Percentiles rank a stretch among this genome's conserved stretches.
Evolutionary conservation across 2,888 invertebrate genomes (phyloP).

Genomic region (Salticus scenicus): DNA sequence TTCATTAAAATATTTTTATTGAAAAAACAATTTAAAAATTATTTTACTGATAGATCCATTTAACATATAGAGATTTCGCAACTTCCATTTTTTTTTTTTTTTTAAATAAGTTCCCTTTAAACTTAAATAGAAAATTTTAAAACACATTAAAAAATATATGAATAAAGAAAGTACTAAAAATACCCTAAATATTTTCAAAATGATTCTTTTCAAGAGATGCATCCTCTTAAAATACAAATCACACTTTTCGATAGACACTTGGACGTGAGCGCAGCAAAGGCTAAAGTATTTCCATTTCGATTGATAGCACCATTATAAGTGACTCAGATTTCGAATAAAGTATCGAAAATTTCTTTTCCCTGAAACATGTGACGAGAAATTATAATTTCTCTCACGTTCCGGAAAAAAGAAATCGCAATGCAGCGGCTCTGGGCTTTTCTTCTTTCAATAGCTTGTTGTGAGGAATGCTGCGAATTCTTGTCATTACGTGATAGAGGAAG

Average conservation of each 20-base stretch:
- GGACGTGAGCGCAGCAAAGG: neutral
- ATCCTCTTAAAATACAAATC: neutral
- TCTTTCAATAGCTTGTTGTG: neutral
- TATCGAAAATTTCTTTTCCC: slow-evolving; percentile 6
- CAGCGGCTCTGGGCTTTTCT: neutral
- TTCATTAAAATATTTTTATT: too few relatives aligned
- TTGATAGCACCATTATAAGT: slow-evolving; percentile 14
- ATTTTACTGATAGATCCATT: too few relatives aligned
- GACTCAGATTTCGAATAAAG: slow-evolving; percentile 11
- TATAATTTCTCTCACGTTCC: neutral
- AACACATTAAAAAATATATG: too few relatives aligned
- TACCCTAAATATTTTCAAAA: too few relatives aligned
- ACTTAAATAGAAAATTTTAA: too few relatives aligned
- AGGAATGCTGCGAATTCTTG: neutral
- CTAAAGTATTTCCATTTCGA: slow-evolving; percentile 3
- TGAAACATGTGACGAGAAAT: neutral
- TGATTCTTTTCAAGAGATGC: too few relatives aligned
- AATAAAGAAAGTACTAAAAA: too few relatives aligned
- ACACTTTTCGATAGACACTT: neutral
- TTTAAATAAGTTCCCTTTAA: too few relatives aligned
- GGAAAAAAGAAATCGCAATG: neutral
- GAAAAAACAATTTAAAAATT: too few relatives aligned
- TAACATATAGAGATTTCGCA: too few relatives aligned
- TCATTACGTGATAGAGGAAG: neutral
- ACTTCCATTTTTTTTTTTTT: too few relatives aligned